These are phyloP conservation scores for Lucilia sericata DNA, from an alignment of 1,140 invertebrate species.

Conservation along the genomic window DNA sequence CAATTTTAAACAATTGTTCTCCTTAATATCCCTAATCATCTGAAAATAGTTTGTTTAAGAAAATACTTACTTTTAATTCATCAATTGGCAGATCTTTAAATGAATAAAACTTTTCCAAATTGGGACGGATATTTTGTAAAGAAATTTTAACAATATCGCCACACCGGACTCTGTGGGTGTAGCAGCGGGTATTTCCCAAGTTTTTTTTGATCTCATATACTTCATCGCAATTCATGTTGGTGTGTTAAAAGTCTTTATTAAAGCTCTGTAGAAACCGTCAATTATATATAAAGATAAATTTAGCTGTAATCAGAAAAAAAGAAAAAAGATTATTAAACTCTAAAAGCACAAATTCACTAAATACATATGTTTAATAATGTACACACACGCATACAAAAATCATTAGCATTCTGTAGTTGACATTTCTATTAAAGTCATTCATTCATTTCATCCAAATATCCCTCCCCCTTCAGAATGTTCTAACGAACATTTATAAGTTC, in stretches of 20 bases:
- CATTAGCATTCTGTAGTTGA: background rate
- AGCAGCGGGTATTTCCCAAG: conserved; percentile 64
- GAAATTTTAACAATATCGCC: conserved; percentile 60
- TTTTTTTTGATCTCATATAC: conserved; percentile 65
- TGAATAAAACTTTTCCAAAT: conserved; percentile 63
- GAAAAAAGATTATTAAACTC: too few relatives aligned
- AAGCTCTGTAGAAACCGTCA: conserved; percentile 16
- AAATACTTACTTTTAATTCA: conserved; percentile 58
- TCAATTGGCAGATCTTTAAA: conserved; percentile 61
- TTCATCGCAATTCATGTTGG: conserved; percentile 62
- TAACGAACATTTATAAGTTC: background rate
- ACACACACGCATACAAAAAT: too few relatives aligned
- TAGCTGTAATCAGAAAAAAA: too few relatives aligned
- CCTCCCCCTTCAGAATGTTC: too few relatives aligned
- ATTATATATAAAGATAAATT: conserved; percentile 11
- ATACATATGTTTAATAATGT: too few relatives aligned
- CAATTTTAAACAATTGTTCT: too few relatives aligned
- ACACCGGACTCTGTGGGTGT: conserved; percentile 65
- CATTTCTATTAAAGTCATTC: conserved; percentile 6
- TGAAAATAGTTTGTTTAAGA: background rate
- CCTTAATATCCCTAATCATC: too few relatives aligned
- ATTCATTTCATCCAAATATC: background rate
- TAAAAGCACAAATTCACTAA: too few relatives aligned
- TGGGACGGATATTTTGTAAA: conserved; percentile 65
- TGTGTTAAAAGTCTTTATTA: background rate